Evolutionary conservation across 2,797 vertebrate genomes (phyloP), one percentile per base, ranked within the genome.

Genomic region (Acanthopagrus latus): DNA sequence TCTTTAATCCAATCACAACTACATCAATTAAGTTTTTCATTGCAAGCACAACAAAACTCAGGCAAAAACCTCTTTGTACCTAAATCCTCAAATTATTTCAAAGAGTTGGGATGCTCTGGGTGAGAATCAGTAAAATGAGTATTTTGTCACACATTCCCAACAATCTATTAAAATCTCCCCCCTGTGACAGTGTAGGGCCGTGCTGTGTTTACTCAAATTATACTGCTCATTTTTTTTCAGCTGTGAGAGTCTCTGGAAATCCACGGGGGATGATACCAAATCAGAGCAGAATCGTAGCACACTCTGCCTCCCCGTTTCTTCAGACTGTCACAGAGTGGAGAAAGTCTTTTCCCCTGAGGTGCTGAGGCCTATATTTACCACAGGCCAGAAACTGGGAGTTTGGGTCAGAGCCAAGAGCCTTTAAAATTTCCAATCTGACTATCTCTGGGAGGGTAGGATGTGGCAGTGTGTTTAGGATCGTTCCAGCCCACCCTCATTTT

Each of bases 321-420:
- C 9, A 68, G 64, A 85, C 44, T 3, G 17, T 62, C 70, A 71
- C 29, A 64, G 27, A 88, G 55, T 23, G 48, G 64, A 67, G 17
- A 88, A 76, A 70, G 58, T 56, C 23, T 51, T 65, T 18, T 65
- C 56, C 67, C 81, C 72, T 17, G 38, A 66, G 70, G 43, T 57
- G 13, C 41, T 10, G 48, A 48, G 38, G 63, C 62, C 86, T 89
- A 79, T 74, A 83, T 86, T 89, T 90, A 88, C 33, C 29, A 82
- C 27, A 63, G 69, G 62, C 56, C 76, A 62, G 62, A 56, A 74
- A 74, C 57, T 58, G 66, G 3, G 56, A 81, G 74, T 51, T 43
- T 23, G 47, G 29, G 46, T 63, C 18, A 2, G 17, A 65, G 57
- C 1, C 2, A 20, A 73, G 57, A 52, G 59, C 70, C 25, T 74